These are phyloP conservation scores for Chinchilla lanigera DNA, from an alignment of 2,113 vertebrate genomes.

Conservation along the genomic window DNA sequence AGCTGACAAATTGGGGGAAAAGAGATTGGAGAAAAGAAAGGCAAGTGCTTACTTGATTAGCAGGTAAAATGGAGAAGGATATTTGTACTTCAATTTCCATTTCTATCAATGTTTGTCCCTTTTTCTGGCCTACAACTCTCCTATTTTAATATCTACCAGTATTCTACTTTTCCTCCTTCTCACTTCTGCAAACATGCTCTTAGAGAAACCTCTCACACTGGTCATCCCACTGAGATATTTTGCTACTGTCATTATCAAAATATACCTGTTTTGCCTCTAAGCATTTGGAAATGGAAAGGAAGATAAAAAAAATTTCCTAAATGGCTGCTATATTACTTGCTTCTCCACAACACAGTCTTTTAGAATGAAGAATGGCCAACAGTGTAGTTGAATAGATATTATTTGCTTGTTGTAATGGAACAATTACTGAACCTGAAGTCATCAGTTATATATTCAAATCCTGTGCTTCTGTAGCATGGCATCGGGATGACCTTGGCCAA, in stretches of 20 bases:
- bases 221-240: slow-evolving; percentile 15
- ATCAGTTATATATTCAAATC: slow-evolving; percentile 67
- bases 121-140: not conserved
- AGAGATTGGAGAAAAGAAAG: not conserved
- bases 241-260: slow-evolving; percentile 43
- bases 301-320: slow-evolving; percentile 51
- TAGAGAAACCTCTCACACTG: slow-evolving; percentile 31
- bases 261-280: slow-evolving; percentile 19
- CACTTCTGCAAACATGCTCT: not conserved
- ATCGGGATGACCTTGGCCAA: slow-evolving; percentile 75
- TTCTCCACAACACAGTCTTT: not conserved
- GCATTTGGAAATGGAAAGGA: slow-evolving; percentile 50
- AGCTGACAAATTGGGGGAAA: not conserved
- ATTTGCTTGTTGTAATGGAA: slow-evolving; percentile 45
- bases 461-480: slow-evolving; percentile 37
- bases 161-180: not conserved
- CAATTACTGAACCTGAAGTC: slow-evolving; percentile 51
- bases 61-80: not conserved
- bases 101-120: not conserved
- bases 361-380: slow-evolving; percentile 24
- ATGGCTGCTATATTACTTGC: slow-evolving; percentile 22
- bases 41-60: not conserved
- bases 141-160: not conserved
- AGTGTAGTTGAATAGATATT: slow-evolving; percentile 22
- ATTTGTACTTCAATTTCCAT: not conserved